phyloP scores from a whole-genome alignment of 2,113 vertebrate genomes.

The Callocephalon fimbriatum region DNA sequence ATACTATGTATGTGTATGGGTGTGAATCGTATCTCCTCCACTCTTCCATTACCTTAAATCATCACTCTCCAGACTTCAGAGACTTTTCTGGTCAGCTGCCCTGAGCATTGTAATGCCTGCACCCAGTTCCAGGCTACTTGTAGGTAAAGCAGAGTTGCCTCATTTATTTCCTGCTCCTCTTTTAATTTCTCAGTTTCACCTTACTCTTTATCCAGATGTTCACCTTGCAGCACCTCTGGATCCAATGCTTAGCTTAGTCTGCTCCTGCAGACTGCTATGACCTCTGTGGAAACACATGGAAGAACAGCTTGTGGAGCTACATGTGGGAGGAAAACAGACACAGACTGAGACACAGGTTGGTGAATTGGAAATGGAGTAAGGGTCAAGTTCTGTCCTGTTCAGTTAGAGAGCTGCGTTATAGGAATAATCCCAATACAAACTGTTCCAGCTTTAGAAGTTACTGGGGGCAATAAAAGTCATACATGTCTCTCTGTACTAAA shows the following conservation, averaged over 20 bases:
- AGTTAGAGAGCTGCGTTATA: not conserved
- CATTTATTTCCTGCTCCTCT: not conserved
- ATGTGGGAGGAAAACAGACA: not conserved
- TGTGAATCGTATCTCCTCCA: not conserved
- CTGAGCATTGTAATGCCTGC: not conserved
- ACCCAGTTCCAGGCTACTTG: not conserved
- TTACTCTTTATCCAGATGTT: not conserved
- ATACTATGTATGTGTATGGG: fast-evolving
- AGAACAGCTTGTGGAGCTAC: not conserved
- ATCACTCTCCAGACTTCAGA: not conserved
- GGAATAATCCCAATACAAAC: not conserved
- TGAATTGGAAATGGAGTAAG: fast-evolving
- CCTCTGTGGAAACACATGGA: not conserved
- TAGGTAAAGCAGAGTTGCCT: not conserved
- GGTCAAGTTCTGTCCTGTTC: not conserved
- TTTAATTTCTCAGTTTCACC: not conserved
- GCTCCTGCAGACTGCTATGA: not conserved
- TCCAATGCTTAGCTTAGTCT: not conserved
- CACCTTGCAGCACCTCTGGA: not conserved
- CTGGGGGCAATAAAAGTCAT: not conserved
- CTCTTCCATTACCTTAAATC: not conserved
- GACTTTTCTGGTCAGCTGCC: not conserved
- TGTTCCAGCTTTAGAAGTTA: not conserved
- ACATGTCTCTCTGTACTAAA: not conserved
- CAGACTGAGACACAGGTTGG: not conserved